phyloP scores from a whole-genome alignment of 2,797 vertebrate genomes.

The Siniperca obscura region DNA sequence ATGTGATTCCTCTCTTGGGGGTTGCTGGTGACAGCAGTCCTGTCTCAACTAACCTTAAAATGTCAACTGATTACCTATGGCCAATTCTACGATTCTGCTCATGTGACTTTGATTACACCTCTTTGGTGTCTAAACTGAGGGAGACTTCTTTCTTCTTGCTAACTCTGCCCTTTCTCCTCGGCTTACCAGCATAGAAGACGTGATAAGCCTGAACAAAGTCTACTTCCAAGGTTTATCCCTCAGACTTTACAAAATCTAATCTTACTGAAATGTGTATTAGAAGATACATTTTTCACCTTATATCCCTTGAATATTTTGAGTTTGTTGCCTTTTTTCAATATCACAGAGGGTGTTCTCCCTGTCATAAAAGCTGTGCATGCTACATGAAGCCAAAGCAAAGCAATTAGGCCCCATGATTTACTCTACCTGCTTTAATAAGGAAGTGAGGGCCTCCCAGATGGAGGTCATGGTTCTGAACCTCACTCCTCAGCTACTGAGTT shows the following conservation, averaged over 20 bases:
- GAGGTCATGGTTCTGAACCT: conserved; percentile 77
- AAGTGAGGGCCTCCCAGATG: conserved; percentile 71
- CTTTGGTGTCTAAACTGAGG: conserved; percentile 44
- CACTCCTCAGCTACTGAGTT: conserved; percentile 67
- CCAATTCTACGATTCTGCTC: conserved; percentile 47
- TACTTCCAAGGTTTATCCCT: conserved; percentile 60
- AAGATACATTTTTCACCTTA: conserved; percentile 4
- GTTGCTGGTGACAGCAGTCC: conserved; percentile 62
- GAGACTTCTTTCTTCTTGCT: conserved; percentile 33
- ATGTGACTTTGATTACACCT: conserved; percentile 62
- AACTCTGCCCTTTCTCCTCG: conserved; percentile 58
- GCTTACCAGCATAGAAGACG: conserved; percentile 44
- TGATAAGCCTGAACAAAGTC: conserved; percentile 79
- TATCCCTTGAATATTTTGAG: background rate
- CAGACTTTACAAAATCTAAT: conserved; percentile 46
- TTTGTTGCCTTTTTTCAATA: conserved; percentile 12
- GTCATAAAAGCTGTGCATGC: conserved; percentile 56
- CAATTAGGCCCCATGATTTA: conserved; percentile 83
- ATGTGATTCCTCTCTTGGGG: conserved; percentile 40
- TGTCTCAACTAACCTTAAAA: conserved; percentile 51
- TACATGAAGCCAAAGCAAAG: conserved; percentile 71
- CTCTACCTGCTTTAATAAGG: conserved; percentile 73
- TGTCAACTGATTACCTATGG: conserved; percentile 64
- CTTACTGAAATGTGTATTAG: conserved; percentile 32
- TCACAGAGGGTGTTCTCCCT: conserved; percentile 22